phyloP scores from a whole-genome alignment of 2,113 vertebrate species.

The Aspidoscelis tigris region DNA sequence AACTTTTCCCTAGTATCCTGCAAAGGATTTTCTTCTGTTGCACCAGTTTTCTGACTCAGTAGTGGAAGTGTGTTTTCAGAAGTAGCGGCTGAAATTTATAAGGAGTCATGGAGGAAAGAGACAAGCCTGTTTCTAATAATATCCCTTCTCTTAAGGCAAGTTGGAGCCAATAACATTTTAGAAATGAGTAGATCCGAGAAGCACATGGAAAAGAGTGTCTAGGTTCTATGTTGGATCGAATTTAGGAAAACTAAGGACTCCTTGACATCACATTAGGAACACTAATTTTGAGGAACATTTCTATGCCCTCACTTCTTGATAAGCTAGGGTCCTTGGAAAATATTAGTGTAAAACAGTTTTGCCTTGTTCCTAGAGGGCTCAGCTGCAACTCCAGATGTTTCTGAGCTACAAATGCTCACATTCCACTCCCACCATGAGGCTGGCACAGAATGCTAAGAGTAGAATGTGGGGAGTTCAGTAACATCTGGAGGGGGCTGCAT shows the following conservation, averaged over 20 bases:
- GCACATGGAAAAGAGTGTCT: background rate
- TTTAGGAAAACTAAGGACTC: background rate
- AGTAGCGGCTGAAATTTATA: background rate
- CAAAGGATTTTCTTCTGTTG: background rate
- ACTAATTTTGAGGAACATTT: background rate
- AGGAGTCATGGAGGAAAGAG: background rate
- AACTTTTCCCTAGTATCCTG: background rate
- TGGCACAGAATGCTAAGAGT: too few species aligned
- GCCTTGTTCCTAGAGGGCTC: too few species aligned
- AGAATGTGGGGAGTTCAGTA: too few species aligned
- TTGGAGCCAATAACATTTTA: background rate
- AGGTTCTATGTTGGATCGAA: background rate
- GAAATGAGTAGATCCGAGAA: background rate
- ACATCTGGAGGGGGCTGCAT: too few species aligned
- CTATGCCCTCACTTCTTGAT: too few species aligned
- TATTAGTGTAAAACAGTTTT: too few species aligned
- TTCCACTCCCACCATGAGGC: too few species aligned
- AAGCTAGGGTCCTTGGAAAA: too few species aligned
- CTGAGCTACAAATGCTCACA: too few species aligned
- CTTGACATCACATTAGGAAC: background rate
- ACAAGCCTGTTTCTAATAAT: background rate
- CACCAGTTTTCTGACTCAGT: background rate
- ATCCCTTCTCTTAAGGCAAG: background rate
- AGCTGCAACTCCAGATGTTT: too few species aligned
- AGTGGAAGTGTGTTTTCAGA: background rate